These are phyloP conservation scores for Agrilus cyanescens DNA, from an alignment of 2,888 invertebrate species.

Conservation along the genomic window DNA sequence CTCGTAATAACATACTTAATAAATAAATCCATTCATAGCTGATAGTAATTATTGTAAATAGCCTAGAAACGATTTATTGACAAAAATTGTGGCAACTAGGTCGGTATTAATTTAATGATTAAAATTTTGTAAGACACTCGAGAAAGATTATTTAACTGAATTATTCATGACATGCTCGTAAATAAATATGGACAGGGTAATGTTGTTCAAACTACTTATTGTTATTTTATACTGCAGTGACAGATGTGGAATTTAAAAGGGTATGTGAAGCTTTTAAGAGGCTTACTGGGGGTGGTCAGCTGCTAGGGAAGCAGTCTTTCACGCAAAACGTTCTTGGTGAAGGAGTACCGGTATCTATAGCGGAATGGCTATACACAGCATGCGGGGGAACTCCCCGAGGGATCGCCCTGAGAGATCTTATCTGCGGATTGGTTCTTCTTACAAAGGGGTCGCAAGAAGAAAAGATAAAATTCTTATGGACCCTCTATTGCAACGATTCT, in stretches of 20 bases:
- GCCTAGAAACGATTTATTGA: too few species aligned
- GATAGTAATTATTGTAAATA: too few species aligned
- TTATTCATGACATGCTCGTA: too few species aligned
- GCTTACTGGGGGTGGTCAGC: constrained; percentile 58
- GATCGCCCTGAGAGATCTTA: constrained; percentile 67
- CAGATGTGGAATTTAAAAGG: constrained; percentile 70
- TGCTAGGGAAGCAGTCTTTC: constrained; percentile 65
- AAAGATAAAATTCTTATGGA: constrained; percentile 78
- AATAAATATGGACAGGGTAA: too few species aligned
- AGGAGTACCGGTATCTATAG: constrained; percentile 69
- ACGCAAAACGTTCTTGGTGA: constrained; percentile 78
- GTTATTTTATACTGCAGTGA: constrained; percentile 46
- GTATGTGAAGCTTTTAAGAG: constrained; percentile 81
- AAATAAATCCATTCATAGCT: too few species aligned
- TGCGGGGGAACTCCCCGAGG: constrained; percentile 78
- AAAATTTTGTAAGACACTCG: too few species aligned
- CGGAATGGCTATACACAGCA: constrained; percentile 71
- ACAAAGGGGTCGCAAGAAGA: constrained; percentile 78
- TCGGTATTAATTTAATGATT: too few species aligned
- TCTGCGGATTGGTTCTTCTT: constrained; percentile 76
- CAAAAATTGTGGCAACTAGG: too few species aligned
- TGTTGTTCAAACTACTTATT: not conserved
- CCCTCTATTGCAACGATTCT: constrained; percentile 72
- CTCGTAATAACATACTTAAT: too few species aligned
- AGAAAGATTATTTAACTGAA: too few species aligned